These are phyloP conservation scores for Toxonevra muliebris DNA, from an alignment of 2,888 invertebrate species.

Conservation along the genomic window DNA sequence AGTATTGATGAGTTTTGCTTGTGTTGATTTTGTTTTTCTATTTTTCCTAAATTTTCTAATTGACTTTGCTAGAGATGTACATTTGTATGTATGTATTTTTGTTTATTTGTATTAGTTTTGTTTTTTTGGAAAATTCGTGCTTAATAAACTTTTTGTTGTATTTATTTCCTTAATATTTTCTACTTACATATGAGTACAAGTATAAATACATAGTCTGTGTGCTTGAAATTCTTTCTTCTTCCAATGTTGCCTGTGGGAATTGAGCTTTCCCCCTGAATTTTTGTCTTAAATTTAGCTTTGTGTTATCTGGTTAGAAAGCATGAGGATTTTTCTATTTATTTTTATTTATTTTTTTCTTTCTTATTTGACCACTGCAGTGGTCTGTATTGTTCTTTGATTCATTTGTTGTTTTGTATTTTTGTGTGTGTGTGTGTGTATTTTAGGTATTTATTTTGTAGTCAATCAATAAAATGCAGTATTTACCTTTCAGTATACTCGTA, in stretches of 20 bases:
- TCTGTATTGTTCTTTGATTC: not conserved
- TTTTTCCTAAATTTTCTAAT: not conserved
- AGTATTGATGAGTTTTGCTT: not conserved
- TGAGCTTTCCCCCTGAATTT: too few species aligned
- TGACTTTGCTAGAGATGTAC: not conserved
- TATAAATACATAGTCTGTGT: not conserved
- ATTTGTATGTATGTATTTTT: conserved; percentile 5
- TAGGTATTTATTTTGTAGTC: conserved; percentile 1
- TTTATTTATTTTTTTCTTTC: not conserved
- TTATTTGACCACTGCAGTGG: not conserved
- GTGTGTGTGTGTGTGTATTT: conserved; percentile 1
- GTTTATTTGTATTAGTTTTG: not conserved
- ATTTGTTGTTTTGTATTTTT: not conserved
- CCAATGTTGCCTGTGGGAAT: not conserved
- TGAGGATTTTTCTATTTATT: too few species aligned
- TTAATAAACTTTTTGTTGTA: conserved; percentile 1
- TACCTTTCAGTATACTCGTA: not conserved
- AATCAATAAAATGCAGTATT: conserved; percentile 12
- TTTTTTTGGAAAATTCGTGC: not conserved
- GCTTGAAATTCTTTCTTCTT: not conserved
- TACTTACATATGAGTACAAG: not conserved
- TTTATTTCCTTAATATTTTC: not conserved
- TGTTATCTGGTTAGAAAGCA: too few species aligned
- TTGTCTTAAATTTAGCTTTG: too few species aligned
- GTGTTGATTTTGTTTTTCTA: not conserved